Base-by-base conservation (phyloP, 2,797 vertebrate species). In the Helicolenus hilgendorfi region DNA sequence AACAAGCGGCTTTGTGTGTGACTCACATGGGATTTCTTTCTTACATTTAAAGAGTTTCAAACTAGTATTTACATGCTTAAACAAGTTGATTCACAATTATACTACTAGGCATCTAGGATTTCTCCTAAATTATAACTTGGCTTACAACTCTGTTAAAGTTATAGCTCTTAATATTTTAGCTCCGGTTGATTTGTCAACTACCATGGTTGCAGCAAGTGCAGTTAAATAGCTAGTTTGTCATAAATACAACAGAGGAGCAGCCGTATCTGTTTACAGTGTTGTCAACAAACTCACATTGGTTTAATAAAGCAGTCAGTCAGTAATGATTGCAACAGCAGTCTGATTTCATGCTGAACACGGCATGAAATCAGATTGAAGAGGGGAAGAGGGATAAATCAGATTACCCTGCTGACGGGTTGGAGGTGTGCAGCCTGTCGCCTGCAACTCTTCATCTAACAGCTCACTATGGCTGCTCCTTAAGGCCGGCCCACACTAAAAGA, bases 1-100 rank as follows among this genome's bases (percentile, higher is more conserved):
- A 85, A 84, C 71, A 91, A 71, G 9, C 8, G 4, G 60, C 73
- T 87, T 80, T 85, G 56, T 68, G 74, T 79, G 59, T 26, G 26
- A 53, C 65, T 82, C 41, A 26, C 79, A 53, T 62, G 10, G 1
- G 0, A 63, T 72, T 81, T 64, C 26, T 31, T 22, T 27, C 20
- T 72, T 36, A 10, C 4, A 8, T 13, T 22, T 14, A 68, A 53
- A 45, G 6, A 13, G 3, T 38, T 65, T 41, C 2, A 78, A 74
- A 79, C 35, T 9, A 62, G 5, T 72, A 5, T 4, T 15, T 11
- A 22, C 5, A 6, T 67, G 35, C 11, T 41, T 62, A 35, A 18
- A 55, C 4, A 59, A 55, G 7, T 75, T 68, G 8, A 14, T 5
- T 26, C 20, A 29, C 49, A 36, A 5, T 68, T 14, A 15, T 15